These are phyloP conservation scores for Tympanuchus pallidicinctus DNA, from an alignment of 2,113 vertebrate genomes.

Conservation along the genomic window DNA sequence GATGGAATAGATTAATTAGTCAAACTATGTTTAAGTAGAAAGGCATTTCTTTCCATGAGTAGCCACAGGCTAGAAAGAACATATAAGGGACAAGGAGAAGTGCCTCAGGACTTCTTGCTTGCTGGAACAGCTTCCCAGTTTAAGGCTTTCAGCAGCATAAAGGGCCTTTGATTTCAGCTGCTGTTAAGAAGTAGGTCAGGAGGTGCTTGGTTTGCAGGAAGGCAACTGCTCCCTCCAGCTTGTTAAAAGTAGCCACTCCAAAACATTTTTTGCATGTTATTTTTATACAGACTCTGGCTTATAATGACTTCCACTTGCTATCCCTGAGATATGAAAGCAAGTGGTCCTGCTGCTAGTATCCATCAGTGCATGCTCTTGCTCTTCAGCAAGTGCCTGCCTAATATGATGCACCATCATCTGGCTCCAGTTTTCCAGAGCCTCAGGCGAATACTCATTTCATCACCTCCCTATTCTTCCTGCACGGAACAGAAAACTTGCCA, in stretches of 20 bases:
- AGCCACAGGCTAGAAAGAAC: slow-evolving; percentile 79
- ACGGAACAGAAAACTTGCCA: neutral
- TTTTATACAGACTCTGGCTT: neutral
- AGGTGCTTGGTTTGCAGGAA: slow-evolving; percentile 15
- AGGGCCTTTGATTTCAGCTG: slow-evolving; percentile 77
- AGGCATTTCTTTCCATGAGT: slow-evolving; percentile 88
- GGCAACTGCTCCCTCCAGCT: slow-evolving; percentile 21
- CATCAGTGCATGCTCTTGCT: neutral
- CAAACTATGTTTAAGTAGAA: slow-evolving; percentile 86
- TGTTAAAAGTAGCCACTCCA: slow-evolving; percentile 32
- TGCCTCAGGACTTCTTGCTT: slow-evolving; percentile 60
- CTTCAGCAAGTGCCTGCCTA: neutral
- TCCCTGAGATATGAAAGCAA: neutral
- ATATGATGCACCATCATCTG: neutral
- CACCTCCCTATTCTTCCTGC: neutral
- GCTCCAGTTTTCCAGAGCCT: neutral
- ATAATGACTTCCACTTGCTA: neutral
- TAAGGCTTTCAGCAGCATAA: slow-evolving; percentile 77
- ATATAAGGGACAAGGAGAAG: slow-evolving; percentile 61
- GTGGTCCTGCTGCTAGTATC: neutral
- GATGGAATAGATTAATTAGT: slow-evolving; percentile 92
- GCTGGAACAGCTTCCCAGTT: slow-evolving; percentile 48
- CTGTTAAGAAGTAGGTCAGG: slow-evolving; percentile 50
- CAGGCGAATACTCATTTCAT: neutral
- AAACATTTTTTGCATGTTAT: neutral